Evolutionary conservation across 2,113 vertebrate genomes (phyloP).

Genomic region (Barbus barbus): DNA sequence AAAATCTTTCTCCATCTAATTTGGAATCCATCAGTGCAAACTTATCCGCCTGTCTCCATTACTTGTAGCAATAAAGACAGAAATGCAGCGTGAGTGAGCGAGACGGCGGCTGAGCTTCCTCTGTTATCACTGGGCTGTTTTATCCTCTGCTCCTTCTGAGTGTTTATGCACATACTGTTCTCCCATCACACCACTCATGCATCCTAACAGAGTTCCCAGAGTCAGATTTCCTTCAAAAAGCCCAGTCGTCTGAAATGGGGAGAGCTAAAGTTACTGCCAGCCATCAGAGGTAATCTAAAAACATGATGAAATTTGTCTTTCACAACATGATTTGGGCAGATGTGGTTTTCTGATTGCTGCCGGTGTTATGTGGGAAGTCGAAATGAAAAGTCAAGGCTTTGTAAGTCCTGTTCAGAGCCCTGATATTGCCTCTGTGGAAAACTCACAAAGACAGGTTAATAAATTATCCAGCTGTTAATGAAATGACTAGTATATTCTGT

Average conservation of each 20-base stretch:
- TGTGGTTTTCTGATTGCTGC: constrained; percentile 6
- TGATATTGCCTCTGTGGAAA: not conserved
- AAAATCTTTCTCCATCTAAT: constrained; percentile 25
- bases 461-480: not conserved
- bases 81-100: not conserved
- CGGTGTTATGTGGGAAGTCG: not conserved
- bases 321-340: not conserved
- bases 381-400: constrained; percentile 21
- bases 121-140: not conserved
- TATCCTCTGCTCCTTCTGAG: constrained; percentile 1
- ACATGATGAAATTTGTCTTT: constrained; percentile 2
- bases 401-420: not conserved
- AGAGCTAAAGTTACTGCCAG: not conserved
- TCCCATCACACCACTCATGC: constrained; percentile 22
- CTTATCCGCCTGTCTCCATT: constrained; percentile 27
- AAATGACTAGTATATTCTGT: not conserved
- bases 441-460: not conserved
- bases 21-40: constrained; percentile 27
- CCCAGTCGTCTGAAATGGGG: not conserved
- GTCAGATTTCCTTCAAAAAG: not conserved
- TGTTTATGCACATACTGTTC: not conserved
- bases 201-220: constrained; percentile 1
- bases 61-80: constrained; percentile 8
- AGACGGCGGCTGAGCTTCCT: constrained; percentile 2
- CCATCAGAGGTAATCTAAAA: not conserved